phyloP scores from a whole-genome alignment of 2,797 vertebrate genomes.

The Sebastolobus altivelis region DNA sequence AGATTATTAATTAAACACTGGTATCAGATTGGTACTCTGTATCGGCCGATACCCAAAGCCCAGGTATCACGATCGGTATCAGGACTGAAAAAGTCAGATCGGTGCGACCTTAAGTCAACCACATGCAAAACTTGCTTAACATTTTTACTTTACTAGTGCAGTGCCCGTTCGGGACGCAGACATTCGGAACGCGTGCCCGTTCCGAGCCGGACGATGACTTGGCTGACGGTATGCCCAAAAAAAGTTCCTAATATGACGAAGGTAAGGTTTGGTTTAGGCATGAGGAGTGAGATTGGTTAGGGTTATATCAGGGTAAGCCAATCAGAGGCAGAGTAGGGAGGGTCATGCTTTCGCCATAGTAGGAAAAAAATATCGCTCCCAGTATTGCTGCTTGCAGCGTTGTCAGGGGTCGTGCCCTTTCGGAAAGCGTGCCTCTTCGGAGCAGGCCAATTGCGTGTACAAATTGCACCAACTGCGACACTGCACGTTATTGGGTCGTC shows the following conservation, averaged over 20 bases:
- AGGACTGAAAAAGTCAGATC: too few species aligned
- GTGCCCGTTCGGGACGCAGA: not conserved
- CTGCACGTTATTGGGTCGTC: not conserved
- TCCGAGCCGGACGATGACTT: not conserved
- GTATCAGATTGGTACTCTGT: too few species aligned
- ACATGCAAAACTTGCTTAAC: conserved; percentile 15
- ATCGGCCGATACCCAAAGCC: too few species aligned
- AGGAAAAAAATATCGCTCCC: not conserved
- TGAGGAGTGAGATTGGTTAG: not conserved
- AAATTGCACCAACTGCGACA: not conserved
- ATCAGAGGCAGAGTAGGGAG: not conserved
- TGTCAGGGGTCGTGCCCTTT: not conserved
- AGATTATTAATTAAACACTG: too few species aligned
- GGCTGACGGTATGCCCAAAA: not conserved
- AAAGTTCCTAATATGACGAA: not conserved
- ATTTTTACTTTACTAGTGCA: conserved; percentile 36
- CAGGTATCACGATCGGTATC: too few species aligned
- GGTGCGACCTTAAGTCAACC: too few species aligned
- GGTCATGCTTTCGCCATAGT: not conserved
- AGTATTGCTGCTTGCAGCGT: not conserved
- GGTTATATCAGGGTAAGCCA: not conserved
- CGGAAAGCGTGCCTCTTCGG: not conserved
- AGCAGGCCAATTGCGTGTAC: not conserved
- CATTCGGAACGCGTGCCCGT: too few species aligned
- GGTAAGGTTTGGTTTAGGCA: not conserved